phyloP scores from a whole-genome alignment of 2,797 vertebrate species.

The Ataeniobius toweri region DNA sequence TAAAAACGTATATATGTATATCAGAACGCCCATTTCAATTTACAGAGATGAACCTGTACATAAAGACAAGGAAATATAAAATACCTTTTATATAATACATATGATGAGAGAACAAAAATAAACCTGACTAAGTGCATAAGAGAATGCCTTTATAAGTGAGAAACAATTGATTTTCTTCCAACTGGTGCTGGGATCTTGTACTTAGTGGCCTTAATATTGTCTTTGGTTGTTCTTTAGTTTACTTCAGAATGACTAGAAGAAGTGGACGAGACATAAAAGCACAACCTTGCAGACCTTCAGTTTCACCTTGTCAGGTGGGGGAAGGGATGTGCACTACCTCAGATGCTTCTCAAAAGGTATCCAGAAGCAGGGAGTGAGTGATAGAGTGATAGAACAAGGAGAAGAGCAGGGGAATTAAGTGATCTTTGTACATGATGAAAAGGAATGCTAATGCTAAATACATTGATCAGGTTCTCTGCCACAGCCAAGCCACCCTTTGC shows the following conservation, averaged over 20 bases:
- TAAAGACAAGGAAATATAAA: not conserved
- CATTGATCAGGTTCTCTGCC: conserved; percentile 82
- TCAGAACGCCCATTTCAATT: no score
- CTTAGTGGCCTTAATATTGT: conserved; percentile 67
- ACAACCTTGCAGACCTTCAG: conserved; percentile 81
- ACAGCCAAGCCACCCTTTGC: conserved; percentile 68
- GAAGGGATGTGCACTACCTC: conserved; percentile 50
- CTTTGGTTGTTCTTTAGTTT: conserved; percentile 72
- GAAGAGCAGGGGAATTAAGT: conserved; percentile 80
- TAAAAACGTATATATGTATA: conserved; percentile 40
- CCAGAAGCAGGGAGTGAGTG: conserved; percentile 62
- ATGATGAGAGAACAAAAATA: conserved; percentile 52
- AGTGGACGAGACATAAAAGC: conserved; percentile 74
- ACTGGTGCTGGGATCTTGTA: conserved; percentile 60
- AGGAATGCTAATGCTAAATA: conserved; percentile 86
- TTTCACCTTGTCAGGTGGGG: conserved; percentile 83
- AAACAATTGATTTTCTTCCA: conserved; percentile 75
- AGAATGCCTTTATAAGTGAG: conserved; percentile 50
- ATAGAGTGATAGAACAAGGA: conserved; percentile 76
- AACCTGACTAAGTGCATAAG: conserved; percentile 60
- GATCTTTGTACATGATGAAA: conserved; percentile 84
- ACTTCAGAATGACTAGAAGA: conserved; percentile 65
- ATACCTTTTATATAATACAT: conserved; percentile 72
- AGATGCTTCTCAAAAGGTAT: conserved; percentile 72
- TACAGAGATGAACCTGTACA: no score